Conservation (phyloP, 2,113 vertebrate species). For the Odocoileus hemionus region DNA sequence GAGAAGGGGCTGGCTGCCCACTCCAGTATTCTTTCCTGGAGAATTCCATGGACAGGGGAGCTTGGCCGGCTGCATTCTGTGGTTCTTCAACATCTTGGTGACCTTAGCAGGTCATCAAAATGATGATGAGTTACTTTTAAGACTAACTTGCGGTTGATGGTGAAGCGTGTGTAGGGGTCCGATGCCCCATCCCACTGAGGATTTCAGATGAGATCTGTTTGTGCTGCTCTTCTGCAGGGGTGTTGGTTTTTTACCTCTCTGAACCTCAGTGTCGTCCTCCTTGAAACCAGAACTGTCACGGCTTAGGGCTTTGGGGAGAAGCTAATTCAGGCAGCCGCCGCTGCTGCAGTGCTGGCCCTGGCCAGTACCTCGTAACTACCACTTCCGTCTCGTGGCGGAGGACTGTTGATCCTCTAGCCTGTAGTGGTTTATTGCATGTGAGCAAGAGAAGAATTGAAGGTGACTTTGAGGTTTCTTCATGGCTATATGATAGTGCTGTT, state of each 20-base stretch:
- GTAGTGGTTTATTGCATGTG: not conserved
- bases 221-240: not conserved
- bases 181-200: not conserved
- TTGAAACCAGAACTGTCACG: no score
- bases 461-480: not conserved
- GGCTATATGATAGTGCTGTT: not conserved
- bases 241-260: not conserved
- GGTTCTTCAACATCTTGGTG: not conserved
- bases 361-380: not conserved
- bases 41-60: not conserved
- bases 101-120: not conserved
- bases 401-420: not conserved
- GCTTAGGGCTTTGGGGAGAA: not conserved
- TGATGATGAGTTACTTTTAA: not conserved
- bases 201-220: not conserved
- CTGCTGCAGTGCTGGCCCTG: no score
- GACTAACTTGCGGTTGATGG: not conserved
- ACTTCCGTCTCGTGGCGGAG: not conserved
- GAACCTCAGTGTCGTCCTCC: not conserved
- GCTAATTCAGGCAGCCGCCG: not conserved
- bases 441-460: not conserved
- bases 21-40: not conserved
- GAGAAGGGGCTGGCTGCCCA: not conserved
- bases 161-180: not conserved
- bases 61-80: fast-evolving